A percentile compares a stretch with the other conserved stretches of the same genome.
These are phyloP conservation scores for Lerema accius DNA, from an alignment of 1,140 invertebrate species.

Conservation along the genomic window DNA sequence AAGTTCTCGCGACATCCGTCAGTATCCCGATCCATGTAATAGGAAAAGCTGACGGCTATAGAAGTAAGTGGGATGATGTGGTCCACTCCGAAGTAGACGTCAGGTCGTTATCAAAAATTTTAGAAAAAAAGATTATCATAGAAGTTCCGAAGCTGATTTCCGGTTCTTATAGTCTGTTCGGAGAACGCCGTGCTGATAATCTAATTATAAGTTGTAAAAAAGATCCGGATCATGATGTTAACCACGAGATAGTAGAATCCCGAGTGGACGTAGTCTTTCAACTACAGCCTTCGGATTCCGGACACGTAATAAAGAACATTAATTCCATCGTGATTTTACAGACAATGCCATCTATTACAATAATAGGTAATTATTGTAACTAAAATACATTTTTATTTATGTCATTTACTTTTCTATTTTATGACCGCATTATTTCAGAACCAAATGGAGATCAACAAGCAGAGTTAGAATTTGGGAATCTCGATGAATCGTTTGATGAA, in stretches of 20 bases:
- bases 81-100: slow-evolving; percentile 70
- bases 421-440: slow-evolving; percentile 11
- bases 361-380: slow-evolving; percentile 26
- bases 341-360: slow-evolving; percentile 25
- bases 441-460: not conserved
- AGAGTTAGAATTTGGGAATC: slow-evolving; percentile 2
- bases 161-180: slow-evolving; percentile 58
- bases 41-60: slow-evolving; percentile 39
- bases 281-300: slow-evolving; percentile 50
- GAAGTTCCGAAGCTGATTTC: slow-evolving; percentile 65
- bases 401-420: not conserved
- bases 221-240: slow-evolving; percentile 25
- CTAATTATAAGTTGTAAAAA: slow-evolving; percentile 61
- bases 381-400: not conserved
- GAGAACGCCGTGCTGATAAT: slow-evolving; percentile 52
- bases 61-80: slow-evolving; percentile 59
- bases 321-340: slow-evolving; percentile 59
- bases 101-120: slow-evolving; percentile 60
- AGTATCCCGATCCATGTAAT: slow-evolving; percentile 58
- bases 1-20: slow-evolving; percentile 54
- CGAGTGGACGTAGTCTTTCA: slow-evolving; percentile 56
- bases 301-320: slow-evolving; percentile 54
- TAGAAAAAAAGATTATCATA: slow-evolving; percentile 68
- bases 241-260: slow-evolving; percentile 35
- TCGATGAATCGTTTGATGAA: not conserved